Conservation (phyloP, 1,140 invertebrate species). For the Odontomachus brunneus region DNA sequence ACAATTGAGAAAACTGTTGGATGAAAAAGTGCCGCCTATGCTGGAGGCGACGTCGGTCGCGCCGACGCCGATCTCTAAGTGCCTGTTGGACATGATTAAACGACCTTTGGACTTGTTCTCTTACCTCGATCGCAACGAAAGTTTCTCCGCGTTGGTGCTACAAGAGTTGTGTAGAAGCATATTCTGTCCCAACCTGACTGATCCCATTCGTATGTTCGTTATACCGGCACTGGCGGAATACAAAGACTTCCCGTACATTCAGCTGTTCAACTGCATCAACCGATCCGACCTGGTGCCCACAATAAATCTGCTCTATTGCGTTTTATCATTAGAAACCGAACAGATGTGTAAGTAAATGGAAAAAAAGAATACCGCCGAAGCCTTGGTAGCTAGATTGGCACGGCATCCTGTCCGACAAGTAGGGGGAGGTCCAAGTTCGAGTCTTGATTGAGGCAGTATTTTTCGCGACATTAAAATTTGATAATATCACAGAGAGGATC, state of each 20-base stretch:
- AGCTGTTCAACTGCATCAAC: slow-evolving; percentile 85
- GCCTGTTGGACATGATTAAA: slow-evolving; percentile 91
- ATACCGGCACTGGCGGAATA: slow-evolving; percentile 85
- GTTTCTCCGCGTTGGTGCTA: slow-evolving; percentile 81
- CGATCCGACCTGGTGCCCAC: slow-evolving; percentile 79
- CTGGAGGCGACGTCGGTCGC: slow-evolving; percentile 89
- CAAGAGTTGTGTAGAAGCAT: slow-evolving; percentile 79
- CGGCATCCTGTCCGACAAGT: no score
- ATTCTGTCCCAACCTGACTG: slow-evolving; percentile 81
- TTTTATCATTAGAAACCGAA: slow-evolving; percentile 88
- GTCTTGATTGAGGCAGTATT: no score
- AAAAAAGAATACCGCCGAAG: no score
- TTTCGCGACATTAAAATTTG: no score
- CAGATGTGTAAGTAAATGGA: slow-evolving; percentile 86
- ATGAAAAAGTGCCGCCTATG: slow-evolving; percentile 90
- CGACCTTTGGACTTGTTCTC: slow-evolving; percentile 88
- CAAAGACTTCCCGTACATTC: slow-evolving; percentile 84
- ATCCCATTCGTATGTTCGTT: slow-evolving; percentile 83
- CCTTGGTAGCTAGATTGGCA: no score
- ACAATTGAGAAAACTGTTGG: slow-evolving; percentile 89
- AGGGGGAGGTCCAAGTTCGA: no score
- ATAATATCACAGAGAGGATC: no score
- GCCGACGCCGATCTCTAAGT: slow-evolving; percentile 91
- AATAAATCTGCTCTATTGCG: slow-evolving; percentile 87
- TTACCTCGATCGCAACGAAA: slow-evolving; percentile 70